Base-by-base conservation (phyloP, 2,797 vertebrate genomes). In the Melanotaenia nigrans region DNA sequence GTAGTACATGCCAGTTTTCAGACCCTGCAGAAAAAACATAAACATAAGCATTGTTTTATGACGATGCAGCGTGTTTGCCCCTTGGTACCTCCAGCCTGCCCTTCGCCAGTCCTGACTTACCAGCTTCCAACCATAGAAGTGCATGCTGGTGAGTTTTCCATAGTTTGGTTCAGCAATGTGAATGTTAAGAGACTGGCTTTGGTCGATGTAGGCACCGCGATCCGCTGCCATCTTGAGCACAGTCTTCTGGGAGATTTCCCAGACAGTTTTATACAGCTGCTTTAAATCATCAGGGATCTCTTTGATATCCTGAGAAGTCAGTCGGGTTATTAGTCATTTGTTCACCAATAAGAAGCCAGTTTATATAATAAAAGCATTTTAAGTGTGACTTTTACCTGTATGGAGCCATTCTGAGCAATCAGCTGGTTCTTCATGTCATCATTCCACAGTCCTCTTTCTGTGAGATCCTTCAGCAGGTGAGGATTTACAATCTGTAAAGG, bases 1-100 rank as follows among this genome's bases (percentile, higher is more conserved):
- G 56, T 99, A 99, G 89, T 99, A 99, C 98, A 99, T 99, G 18
- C 98, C 98, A 0, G 98, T 99, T 94, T 99, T 99, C 72, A 99
- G 92, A 28, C 98, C 98, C 92, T 93, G 81, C 45, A 65, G 49
- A 53, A 54, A 35, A 45, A 63, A 51, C 47, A 45, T 0, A 38
- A 13, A 65, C 1, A n/a, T n/a, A 60, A 10, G 42, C 0, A 3
- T 1, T 40, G 24, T 22, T 49, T 11, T 18, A 4, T 10, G 24
- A 5, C 1, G 8, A n/a, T 8, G 51, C 28, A 13, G 12, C 24
- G 22, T 5, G 16, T 38, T 28, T 61, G 51, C 18, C n/a, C 9
- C 6, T 5, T 20, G 13, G 24, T 36, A 5, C 20, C 42, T 64
- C 5, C 0, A 59, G 4, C 13, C 6, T 40, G 20, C 20, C 1